A percentile compares a stretch with the other conserved stretches of the same genome.
These are phyloP conservation scores for Tinamus major DNA, from an alignment of 2,797 vertebrate species.

Conservation along the genomic window DNA sequence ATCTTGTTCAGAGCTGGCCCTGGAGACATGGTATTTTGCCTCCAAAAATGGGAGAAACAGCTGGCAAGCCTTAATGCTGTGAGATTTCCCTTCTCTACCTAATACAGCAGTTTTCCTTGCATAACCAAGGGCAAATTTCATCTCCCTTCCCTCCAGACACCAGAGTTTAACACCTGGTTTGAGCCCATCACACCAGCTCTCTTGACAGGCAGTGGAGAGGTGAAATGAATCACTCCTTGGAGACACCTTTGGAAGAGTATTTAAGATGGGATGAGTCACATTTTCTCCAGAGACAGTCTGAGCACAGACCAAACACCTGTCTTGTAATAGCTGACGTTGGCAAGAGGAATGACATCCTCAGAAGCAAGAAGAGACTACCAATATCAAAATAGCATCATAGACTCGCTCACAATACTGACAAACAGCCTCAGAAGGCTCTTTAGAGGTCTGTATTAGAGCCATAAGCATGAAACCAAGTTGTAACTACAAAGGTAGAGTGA, in stretches of 20 bases:
- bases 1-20: not conserved
- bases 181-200: rapidly evolving
- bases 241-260: not conserved
- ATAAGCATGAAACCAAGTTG: rapidly evolving
- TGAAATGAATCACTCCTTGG: not conserved
- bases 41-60: not conserved
- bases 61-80: not conserved
- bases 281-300: not conserved
- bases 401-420: rapidly evolving
- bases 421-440: rapidly evolving
- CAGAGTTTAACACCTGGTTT: rapidly evolving
- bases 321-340: rapidly evolving
- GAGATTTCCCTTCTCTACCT: not conserved
- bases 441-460: rapidly evolving
- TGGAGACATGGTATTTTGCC: not conserved
- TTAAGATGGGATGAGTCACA: not conserved
- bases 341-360: not conserved
- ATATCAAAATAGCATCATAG: rapidly evolving
- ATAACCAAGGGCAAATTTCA: not conserved
- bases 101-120: not conserved
- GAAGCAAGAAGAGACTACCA: not conserved
- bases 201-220: rapidly evolving
- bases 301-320: rapidly evolving
- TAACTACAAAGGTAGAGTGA: rapidly evolving
- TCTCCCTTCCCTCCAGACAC: not conserved